Evolutionary conservation across 2,888 invertebrate species (phyloP), one percentile per base, ranked within the genome.

Genomic region (Pyrochroa serraticornis): DNA sequence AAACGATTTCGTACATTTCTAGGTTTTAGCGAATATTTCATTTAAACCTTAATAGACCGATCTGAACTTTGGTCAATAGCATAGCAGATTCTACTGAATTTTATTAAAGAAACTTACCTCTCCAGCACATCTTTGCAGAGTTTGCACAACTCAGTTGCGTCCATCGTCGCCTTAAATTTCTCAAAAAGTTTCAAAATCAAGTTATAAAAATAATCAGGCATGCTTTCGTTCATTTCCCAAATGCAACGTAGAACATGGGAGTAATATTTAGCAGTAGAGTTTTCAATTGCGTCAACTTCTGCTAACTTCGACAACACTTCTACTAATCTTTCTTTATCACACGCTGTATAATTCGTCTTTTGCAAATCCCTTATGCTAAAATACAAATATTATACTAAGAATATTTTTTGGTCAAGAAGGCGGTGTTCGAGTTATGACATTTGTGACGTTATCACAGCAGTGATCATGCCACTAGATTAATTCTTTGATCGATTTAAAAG

Each of bases 241-340:
- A 43, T 43, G 33, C 33, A 43, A 32, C 7, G 32, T 1, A 43
- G 7, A 10, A 43, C 8, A 7, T 31, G 12, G 6, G 6, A 43
- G 13, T 33, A 43, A 43, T 32, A 32, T 30, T 22, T 33, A 31
- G 43, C 43, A n/a, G 33, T 10, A 8, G 7, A 32, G n/a, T 13
- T 13, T 33, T 43, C 43, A 6, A 43, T 33, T 6, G 32, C 8
- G 10, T 43, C 6, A 7, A 43, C 30, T 43, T 3, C 8, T 10
- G 13, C 13, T 32, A 43, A 43, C 9, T 31, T 12, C 8, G 33
- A 43, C n/a, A 43, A 5, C 12, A 43, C 33, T 10, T 43, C 43
- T 5, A 43, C 5, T 31, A 43, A 43, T 12, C 43, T 31, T 8
- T 43, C 13, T n/a, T 7, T 43, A 43, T 43, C 22, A 22, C 43